Percentiles rank a stretch among this genome's conserved stretches.
phyloP scores from a whole-genome alignment of 2,113 vertebrate genomes.

The Puffinus mauretanicus region DNA sequence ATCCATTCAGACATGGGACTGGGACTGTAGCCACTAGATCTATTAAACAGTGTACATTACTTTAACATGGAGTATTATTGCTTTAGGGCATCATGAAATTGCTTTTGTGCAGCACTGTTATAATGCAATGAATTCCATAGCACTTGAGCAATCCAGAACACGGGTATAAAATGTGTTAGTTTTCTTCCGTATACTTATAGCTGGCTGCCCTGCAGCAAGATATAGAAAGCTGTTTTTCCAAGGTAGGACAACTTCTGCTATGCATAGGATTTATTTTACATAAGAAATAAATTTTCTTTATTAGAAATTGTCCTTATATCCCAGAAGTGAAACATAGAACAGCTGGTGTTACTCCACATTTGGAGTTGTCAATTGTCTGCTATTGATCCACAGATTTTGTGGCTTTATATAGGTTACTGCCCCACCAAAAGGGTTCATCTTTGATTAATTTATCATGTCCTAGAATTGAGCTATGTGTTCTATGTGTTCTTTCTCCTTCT shows the following conservation, averaged over 20 bases:
- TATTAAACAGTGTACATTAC: neutral
- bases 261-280: neutral
- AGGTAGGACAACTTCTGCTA: neutral
- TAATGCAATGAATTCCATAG: neutral
- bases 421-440: neutral
- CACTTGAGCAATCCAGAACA: neutral
- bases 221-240: neutral
- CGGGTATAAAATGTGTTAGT: neutral
- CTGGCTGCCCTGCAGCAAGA: neutral
- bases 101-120: neutral
- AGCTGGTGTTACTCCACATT: neutral
- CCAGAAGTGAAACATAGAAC: neutral
- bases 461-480: neutral
- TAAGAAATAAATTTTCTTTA: neutral
- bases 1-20: neutral
- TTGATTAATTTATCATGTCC: neutral
- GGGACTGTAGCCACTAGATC: neutral
- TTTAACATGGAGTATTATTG: neutral
- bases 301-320: neutral
- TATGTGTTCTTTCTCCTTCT: neutral
- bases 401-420: neutral
- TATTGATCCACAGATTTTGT: neutral
- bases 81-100: constrained; percentile 2
- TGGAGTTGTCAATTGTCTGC: neutral
- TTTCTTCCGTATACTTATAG: neutral